phyloP scores from a whole-genome alignment of 1,140 invertebrate species.

The Sycophila sp. region DNA sequence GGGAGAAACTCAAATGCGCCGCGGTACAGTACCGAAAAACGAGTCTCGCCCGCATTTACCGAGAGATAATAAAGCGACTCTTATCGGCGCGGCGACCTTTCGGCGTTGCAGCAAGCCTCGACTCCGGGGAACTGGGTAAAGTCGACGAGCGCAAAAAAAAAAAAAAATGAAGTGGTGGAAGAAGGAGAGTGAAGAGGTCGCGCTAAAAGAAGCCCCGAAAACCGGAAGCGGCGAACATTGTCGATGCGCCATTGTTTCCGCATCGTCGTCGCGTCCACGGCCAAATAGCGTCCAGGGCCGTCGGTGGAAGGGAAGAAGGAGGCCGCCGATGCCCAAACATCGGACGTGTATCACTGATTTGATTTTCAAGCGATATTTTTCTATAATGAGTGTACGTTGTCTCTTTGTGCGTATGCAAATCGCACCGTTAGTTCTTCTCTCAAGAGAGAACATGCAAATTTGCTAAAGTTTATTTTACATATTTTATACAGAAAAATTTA shows the following conservation, averaged over 20 bases:
- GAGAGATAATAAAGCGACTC: neutral
- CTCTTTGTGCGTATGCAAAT: neutral
- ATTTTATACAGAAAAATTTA: no score
- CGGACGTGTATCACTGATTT: neutral
- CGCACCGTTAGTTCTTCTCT: no score
- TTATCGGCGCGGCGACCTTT: neutral
- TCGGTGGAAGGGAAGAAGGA: neutral
- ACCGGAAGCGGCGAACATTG: slow-evolving; percentile 24
- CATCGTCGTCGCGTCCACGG: slow-evolving; percentile 12
- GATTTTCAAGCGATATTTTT: no score
- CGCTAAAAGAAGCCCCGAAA: neutral
- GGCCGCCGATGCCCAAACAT: neutral
- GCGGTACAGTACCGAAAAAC: no score
- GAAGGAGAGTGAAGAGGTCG: neutral
- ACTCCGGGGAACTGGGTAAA: no score
- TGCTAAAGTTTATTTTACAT: no score
- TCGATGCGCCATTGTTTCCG: slow-evolving; percentile 45
- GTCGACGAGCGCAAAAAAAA: neutral
- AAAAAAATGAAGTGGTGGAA: neutral
- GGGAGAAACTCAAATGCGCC: no score
- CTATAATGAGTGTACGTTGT: neutral
- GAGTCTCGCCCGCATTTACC: neutral
- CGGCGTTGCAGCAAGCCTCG: no score
- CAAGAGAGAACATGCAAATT: no score
- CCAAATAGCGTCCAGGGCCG: slow-evolving; percentile 41